Percentiles rank a stretch among this genome's conserved stretches.
phyloP scores from a whole-genome alignment of 2,113 vertebrate species.

The Addax nasomaculatus region DNA sequence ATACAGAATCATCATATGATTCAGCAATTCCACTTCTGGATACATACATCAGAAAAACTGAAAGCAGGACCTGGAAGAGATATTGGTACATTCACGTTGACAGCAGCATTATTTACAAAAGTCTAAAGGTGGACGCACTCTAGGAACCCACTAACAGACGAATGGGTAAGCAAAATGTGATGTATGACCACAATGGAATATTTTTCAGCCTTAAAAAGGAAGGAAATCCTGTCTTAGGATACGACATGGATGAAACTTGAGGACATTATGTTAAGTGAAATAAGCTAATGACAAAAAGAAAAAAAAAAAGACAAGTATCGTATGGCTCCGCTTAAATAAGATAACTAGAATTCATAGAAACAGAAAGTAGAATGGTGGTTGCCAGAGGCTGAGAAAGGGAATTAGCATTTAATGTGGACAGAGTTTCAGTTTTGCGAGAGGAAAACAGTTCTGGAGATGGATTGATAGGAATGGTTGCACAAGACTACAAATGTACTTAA shows the following conservation, averaged over 20 bases:
- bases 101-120: background rate
- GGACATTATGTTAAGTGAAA: background rate
- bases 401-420: background rate
- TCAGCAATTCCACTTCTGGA: background rate
- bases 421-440: background rate
- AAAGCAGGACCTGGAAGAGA: background rate
- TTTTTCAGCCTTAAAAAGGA: background rate
- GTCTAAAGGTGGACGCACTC: background rate
- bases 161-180: background rate
- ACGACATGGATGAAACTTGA: background rate
- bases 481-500: background rate
- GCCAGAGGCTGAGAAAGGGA: too few species aligned
- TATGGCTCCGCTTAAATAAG: background rate
- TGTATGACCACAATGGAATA: background rate
- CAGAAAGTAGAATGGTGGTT: background rate
- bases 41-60: background rate
- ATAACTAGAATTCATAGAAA: background rate
- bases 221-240: background rate
- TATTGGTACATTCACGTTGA: background rate
- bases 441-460: background rate
- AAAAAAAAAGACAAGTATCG: background rate
- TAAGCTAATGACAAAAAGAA: background rate
- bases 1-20: background rate
- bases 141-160: background rate
- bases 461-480: background rate